Conservation (phyloP, 1,140 invertebrate species). For the Drosophila tani region DNA sequence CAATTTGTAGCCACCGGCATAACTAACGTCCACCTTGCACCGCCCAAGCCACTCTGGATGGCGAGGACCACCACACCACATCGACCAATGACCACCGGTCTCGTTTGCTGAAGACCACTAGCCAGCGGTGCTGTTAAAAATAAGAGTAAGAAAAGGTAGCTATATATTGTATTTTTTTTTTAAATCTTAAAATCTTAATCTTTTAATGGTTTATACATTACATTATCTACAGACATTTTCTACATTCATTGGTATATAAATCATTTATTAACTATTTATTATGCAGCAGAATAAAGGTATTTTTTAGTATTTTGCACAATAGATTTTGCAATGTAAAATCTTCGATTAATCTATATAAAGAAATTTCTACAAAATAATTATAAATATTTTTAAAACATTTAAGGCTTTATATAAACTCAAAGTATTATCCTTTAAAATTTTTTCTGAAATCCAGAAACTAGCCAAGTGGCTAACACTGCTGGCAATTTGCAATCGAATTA, state of each 20-base stretch:
- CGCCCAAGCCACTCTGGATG: conserved; percentile 24
- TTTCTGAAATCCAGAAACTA: background rate
- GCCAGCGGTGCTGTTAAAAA: background rate
- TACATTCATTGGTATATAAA: background rate
- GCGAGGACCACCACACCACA: background rate
- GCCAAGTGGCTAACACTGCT: conserved; percentile 7
- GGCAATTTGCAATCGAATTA: conserved; percentile 29
- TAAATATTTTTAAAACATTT: background rate
- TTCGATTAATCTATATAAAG: no score
- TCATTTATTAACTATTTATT: background rate
- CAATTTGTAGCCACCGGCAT: conserved; percentile 45
- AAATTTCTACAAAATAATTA: background rate
- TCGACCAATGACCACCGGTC: conserved; percentile 18
- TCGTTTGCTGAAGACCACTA: background rate
- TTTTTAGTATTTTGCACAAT: background rate
- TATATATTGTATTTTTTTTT: background rate
- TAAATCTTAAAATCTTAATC: background rate
- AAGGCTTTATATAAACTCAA: background rate
- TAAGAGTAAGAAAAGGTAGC: background rate
- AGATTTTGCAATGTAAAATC: background rate
- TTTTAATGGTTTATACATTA: background rate
- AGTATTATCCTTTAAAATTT: background rate
- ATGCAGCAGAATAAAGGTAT: background rate
- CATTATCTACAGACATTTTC: background rate
- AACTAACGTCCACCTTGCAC: conserved; percentile 22